phyloP scores from a whole-genome alignment of 2,113 vertebrate genomes.

The Raja brachyura region DNA sequence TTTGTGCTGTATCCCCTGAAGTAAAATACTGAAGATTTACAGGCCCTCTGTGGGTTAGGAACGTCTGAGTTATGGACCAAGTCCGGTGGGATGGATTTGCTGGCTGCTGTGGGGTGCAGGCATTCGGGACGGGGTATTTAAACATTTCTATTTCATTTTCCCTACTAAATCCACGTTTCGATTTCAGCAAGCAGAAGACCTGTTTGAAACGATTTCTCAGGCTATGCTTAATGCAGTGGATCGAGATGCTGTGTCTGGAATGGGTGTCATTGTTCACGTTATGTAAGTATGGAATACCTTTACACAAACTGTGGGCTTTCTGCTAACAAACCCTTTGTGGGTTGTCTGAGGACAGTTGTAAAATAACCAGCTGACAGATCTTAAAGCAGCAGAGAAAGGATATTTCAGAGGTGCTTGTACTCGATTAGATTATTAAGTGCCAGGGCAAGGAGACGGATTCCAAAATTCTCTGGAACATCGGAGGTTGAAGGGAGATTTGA shows the following conservation, averaged over 20 bases:
- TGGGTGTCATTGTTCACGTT: conserved; percentile 86
- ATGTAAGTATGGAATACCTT: conserved; percentile 69
- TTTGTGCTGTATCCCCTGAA: too few relatives aligned
- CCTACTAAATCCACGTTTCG: not conserved
- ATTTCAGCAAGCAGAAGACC: conserved; percentile 78
- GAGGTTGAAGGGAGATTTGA: too few relatives aligned
- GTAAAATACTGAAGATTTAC: too few relatives aligned
- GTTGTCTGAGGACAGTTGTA: not conserved
- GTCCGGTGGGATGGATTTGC: too few relatives aligned
- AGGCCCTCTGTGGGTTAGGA: too few relatives aligned
- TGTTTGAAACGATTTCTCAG: conserved; percentile 95
- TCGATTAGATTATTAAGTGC: not conserved
- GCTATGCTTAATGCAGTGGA: conserved; percentile 94
- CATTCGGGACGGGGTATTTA: too few relatives aligned
- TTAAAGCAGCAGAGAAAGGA: not conserved
- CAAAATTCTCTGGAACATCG: not conserved
- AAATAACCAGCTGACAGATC: not conserved
- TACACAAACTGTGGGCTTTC: not conserved
- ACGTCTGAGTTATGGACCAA: too few relatives aligned
- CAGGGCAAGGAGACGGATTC: too few relatives aligned
- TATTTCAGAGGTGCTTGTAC: not conserved
- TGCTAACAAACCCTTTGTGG: not conserved
- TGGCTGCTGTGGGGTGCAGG: too few relatives aligned
- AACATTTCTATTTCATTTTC: not conserved
- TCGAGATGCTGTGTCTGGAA: conserved; percentile 86